phyloP scores from a whole-genome alignment of 2,113 vertebrate species.

The Delphinapterus leucas region DNA sequence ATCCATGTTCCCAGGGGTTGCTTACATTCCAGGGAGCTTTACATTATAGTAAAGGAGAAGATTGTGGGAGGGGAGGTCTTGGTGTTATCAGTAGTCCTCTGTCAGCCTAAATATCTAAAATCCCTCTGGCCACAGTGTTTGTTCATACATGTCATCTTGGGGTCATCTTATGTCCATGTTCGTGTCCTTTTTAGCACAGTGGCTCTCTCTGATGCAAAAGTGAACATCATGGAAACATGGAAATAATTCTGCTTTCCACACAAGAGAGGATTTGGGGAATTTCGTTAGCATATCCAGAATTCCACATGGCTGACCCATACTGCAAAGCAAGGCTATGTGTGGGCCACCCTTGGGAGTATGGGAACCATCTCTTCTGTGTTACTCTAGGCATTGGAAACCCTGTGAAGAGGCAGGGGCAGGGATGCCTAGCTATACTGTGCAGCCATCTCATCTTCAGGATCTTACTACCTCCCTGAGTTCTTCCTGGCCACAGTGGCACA shows the following conservation, averaged over 20 bases:
- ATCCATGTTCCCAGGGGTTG: background rate
- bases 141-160: background rate
- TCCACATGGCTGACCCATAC: background rate
- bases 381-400: background rate
- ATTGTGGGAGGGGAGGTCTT: background rate
- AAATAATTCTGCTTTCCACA: background rate
- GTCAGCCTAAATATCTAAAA: background rate
- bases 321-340: background rate
- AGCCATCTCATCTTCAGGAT: background rate
- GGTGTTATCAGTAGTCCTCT: background rate
- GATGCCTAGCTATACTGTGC: background rate
- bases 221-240: background rate
- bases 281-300: background rate
- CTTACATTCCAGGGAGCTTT: background rate
- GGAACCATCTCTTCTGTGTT: background rate
- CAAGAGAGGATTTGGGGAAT: background rate
- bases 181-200: background rate
- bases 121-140: background rate
- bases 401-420: background rate
- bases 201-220: background rate
- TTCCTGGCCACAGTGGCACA: background rate
- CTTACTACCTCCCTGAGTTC: background rate
- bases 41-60: background rate
- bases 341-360: background rate
- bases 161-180: background rate